A percentile compares a stretch with the other conserved stretches of the same genome.
These are phyloP conservation scores for Andinoacara biseriatus DNA, from an alignment of 2,113 vertebrate genomes.

Conservation along the genomic window DNA sequence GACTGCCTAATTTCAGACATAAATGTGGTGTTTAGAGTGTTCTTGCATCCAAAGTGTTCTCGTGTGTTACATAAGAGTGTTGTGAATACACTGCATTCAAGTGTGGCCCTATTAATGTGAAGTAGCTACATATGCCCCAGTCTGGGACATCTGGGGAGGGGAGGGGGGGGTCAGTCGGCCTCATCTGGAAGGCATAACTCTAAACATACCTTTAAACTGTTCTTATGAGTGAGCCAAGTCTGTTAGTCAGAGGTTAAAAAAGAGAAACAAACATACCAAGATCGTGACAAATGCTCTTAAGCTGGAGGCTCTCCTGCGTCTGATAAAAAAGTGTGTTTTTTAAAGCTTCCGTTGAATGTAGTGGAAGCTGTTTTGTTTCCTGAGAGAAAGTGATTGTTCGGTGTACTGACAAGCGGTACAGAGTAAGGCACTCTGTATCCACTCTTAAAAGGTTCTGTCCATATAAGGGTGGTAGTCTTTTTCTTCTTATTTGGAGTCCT, in stretches of 20 bases:
- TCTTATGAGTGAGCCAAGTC: constrained; percentile 24
- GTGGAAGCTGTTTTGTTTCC: constrained; percentile 43
- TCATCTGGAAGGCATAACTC: constrained; percentile 71
- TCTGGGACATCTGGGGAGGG: neutral
- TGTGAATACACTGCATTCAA: constrained; percentile 29
- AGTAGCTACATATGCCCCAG: constrained; percentile 20
- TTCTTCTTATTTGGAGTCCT: constrained; percentile 85
- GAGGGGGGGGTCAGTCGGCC: neutral
- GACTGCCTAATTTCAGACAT: constrained; percentile 8
- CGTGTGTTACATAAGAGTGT: constrained; percentile 16
- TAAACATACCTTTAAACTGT: constrained; percentile 56
- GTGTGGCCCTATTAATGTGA: constrained; percentile 37
- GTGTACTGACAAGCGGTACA: constrained; percentile 46
- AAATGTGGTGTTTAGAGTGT: neutral
- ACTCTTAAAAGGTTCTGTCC: constrained; percentile 80
- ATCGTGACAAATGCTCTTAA: constrained; percentile 38
- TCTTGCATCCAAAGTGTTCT: constrained; percentile 1
- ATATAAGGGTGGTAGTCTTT: constrained; percentile 90
- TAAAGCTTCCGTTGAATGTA: constrained; percentile 36
- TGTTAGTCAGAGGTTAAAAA: constrained; percentile 18
- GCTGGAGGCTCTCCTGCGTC: neutral
- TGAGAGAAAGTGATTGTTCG: constrained; percentile 48
- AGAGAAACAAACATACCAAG: constrained; percentile 32
- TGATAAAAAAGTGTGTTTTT: constrained; percentile 26
- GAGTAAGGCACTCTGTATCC: constrained; percentile 45